Evolutionary conservation across 2,113 vertebrate species (phyloP).

Genomic region (Gopherus flavomarginatus): DNA sequence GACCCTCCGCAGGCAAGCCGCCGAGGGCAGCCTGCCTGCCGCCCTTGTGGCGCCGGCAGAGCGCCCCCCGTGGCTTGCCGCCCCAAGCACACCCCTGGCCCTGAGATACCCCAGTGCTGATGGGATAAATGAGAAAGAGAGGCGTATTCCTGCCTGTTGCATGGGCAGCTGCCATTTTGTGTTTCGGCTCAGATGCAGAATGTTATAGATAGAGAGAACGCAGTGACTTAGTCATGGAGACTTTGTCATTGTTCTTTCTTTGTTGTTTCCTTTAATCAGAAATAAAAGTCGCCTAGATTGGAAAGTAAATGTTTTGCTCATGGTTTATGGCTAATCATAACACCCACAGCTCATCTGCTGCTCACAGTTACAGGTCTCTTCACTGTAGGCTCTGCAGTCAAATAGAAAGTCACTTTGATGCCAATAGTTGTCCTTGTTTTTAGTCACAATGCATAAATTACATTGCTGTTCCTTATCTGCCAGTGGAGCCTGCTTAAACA

Average conservation of each 20-base stretch:
- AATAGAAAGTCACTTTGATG: conserved; percentile 63
- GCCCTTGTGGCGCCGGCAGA: too few species aligned
- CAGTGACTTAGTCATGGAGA: neutral
- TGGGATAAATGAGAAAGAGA: neutral
- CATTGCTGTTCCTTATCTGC: conserved; percentile 61
- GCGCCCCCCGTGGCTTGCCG: too few species aligned
- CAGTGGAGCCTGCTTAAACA: conserved; percentile 27
- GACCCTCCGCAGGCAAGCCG: too few species aligned
- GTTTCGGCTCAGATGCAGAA: neutral
- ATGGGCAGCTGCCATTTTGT: neutral
- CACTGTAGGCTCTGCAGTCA: conserved; percentile 2
- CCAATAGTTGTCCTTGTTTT: conserved; percentile 47
- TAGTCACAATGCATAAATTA: conserved; percentile 50
- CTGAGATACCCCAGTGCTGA: neutral
- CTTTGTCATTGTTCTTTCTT: neutral
- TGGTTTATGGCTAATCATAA: conserved; percentile 17
- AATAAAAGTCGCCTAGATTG: neutral
- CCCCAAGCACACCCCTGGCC: neutral
- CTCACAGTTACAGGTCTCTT: conserved; percentile 7
- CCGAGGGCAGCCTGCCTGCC: too few species aligned
- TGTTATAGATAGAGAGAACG: neutral
- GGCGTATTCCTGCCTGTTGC: neutral
- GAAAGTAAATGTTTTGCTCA: neutral
- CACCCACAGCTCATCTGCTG: neutral
- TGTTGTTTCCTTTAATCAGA: neutral